Base-by-base conservation (phyloP, 2,888 invertebrate species). In the Archaeoteleia sp. region DNA sequence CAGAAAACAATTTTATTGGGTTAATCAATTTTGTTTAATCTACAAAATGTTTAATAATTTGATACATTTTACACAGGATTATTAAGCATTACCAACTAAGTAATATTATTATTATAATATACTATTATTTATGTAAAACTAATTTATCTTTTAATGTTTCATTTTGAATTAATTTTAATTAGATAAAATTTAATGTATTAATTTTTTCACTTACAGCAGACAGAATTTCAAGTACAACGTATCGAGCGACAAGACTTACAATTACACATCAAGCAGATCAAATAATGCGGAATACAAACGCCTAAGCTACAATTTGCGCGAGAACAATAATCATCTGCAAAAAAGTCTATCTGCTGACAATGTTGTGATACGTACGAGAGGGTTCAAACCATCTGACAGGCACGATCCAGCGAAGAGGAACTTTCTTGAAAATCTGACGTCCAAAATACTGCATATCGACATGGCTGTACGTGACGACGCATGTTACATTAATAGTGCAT, bases 371-470 rank as follows among this genome's bases (percentile, higher is more conserved):
- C 79, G 78, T 40, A 77, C 83, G 70, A 88, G 94, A 20, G 94
- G 95, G 25, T 94, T 93, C 86, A 94, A 93, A 79, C 95, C 95
- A 0, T 95, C 95, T 1, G 95, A 95, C 86, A 89, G 91, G 85
- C 91, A 91, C 81, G 94, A 95, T 86, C 94, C 95, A 0, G 87
- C 88, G 74, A 95, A 95, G 86, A 90, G 90, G 83, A 90, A 91
- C 79, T 93, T 95, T 85, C 89, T 95, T 74, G 91, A 92, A 45
- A 90, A 90, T 81, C 89, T 95, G 83, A 94, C 94, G 81, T 90
- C 91, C 83, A 91, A 92, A 87, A 91, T 95, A 84, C 93, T 93
- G 85, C 93, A 93, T 88, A 89, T 92, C 87, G 91, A 91, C 85
- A 89, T 92, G 91, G 53, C 62, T 17, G 94, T 94, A 89, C 91